These are phyloP conservation scores for Isurus oxyrinchus DNA, from an alignment of 2,113 vertebrate species.

Conservation along the genomic window DNA sequence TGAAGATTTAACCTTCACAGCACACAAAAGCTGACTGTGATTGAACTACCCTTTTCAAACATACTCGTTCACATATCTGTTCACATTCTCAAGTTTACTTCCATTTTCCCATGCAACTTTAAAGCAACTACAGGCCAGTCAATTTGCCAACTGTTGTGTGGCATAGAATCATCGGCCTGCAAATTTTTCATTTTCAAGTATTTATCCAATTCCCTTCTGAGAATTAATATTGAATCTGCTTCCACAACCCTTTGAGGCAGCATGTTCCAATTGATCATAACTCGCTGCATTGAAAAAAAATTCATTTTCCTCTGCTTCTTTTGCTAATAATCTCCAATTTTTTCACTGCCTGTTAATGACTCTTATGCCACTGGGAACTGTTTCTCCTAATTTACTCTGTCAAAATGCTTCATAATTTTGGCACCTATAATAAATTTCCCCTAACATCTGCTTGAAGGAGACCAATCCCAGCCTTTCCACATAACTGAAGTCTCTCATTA, in stretches of 20 bases:
- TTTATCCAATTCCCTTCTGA: background rate
- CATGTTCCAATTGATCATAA: background rate
- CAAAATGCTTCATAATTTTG: background rate
- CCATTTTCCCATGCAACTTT: background rate
- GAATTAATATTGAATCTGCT: background rate
- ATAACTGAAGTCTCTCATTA: background rate
- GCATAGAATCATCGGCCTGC: background rate
- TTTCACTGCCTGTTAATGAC: background rate
- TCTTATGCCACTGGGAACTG: background rate
- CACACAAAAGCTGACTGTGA: background rate
- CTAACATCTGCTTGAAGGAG: background rate
- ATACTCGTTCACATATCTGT: background rate
- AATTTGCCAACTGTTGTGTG: background rate
- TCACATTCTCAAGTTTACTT: background rate
- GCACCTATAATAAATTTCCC: background rate
- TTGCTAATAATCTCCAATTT: background rate
- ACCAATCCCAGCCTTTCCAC: background rate
- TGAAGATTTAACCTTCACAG: background rate
- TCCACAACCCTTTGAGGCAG: background rate
- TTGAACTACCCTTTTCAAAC: background rate
- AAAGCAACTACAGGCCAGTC: background rate
- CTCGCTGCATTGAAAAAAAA: background rate
- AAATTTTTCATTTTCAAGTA: too few relatives aligned
- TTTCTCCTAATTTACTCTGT: background rate
- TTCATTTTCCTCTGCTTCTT: background rate